Evolutionary conservation across 2,888 invertebrate genomes (phyloP), one percentile per base, ranked within the genome.

Genomic region (Andrena hattorfiana): DNA sequence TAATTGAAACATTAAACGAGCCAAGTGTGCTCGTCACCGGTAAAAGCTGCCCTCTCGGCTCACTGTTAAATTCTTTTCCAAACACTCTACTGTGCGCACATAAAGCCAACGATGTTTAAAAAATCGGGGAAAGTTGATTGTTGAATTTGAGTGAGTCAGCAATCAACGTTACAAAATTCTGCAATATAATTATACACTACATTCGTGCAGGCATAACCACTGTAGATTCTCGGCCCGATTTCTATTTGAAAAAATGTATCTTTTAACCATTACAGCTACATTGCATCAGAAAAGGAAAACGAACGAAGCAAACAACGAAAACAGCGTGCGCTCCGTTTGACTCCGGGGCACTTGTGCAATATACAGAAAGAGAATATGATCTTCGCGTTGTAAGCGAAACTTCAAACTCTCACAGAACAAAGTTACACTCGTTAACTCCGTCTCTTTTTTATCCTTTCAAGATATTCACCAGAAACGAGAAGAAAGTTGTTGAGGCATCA

Each of bases 251-350:
- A 59, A n/a, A 13, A 5, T 56, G 26, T 3, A 23, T 10, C 16
- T 2, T 7, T 59, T 28, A 5, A 6, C 26, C 23, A 42, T 48
- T 23, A 13, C 7, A 1, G 20, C 6, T 13, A 6, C 20, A 8
- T 67, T 51, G 13, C 30, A 30, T 20, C n/a, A 13, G 5, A 20
- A 60, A 70, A 16, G 13, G 60, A 48, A 70, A 70, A 20, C 48
- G 70, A 2, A 13, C 13, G 7, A 16, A 48, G 26, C 26, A 26
- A 42, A 48, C 48, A 6, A 16, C 26, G 26, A 64, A 8, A 28
- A 48, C 8, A 8, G 26, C 48, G 64, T 28, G 30, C 59, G 16
- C 16, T 42, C 16, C 48, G 48, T 8, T 64, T 48, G 6, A 5
- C 42, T 23, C 26, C 8, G 3, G 16, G 28, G 6, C 16, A 26